Evolutionary conservation across 2,797 vertebrate species (phyloP), one percentile per base, ranked within the genome.

Genomic region (Lophius americanus): DNA sequence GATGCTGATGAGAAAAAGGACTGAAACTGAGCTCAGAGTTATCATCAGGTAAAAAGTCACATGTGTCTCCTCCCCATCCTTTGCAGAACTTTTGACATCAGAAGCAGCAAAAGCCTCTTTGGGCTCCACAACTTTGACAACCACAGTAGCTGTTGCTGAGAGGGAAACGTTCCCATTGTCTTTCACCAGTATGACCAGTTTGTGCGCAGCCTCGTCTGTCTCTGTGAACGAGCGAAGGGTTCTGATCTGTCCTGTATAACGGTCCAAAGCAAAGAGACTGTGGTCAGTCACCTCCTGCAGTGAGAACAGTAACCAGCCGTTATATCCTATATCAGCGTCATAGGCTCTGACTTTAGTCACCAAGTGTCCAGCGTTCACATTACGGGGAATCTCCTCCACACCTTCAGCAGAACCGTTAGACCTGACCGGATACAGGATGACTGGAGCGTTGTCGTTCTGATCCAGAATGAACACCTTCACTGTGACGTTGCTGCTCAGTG

Each of bases 271-370:
- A 63, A 85, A 82, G 11, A 85, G 78, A 73, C 53, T 77, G 75
- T 78, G 79, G 54, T 67, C 64, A 67, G 53, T 58, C 1, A 67
- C 48, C 43, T 51, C 54, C 64, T 76, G 70, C 44, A 88, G 52
- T 58, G 82, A 83, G 60, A 67, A 67, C 47, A 67, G 48, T 35
- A 67, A 44, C 64, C 64, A 67, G 72, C 64, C 39, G 43, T 88
- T 88, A 68, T 88, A 86, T 69, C 87, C 87, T 4, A 84, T 72
- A 64, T 88, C 84, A 41, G 79, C 77, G 33, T 82, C 83, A 59
- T 85, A 82, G 47, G 81, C 64, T 66, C 64, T 57, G 54, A 66
- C 64, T 66, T 66, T 66, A 37, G 64, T 66, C 64, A 66, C 64
- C 64, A 66, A 37, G 46, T 66, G 47, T 58, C 54, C 48, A 51